Base-by-base conservation (phyloP, 2,113 vertebrate genomes). In the Osmerus eperlanus region DNA sequence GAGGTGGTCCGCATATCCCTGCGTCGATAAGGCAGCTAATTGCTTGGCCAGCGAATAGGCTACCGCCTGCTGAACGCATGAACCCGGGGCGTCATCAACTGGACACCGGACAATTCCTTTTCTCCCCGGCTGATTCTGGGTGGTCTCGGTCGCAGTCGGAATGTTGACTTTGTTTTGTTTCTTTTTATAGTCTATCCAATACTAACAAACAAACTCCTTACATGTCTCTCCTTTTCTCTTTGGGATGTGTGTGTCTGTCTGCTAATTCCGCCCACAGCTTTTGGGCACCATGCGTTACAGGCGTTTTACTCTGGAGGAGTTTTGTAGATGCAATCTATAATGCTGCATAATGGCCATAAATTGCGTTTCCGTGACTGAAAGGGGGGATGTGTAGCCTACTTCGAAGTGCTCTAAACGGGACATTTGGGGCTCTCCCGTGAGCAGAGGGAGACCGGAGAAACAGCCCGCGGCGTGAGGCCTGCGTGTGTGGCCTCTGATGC, bases 351-450 rank as follows among this genome's bases (percentile, higher is more conserved):
- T 95, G 81, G 92, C 89, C 88, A 90, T 90, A 93, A 94, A 95
- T 95, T 94, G 91, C 88, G 81, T 93, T 95, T 95, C 94, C 94
- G 90, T 93, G 92, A 94, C 93, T 92, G 92, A 90, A 92, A 88
- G 87, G 89, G 92, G 91, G 89, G 88, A 87, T 90, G 87, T 92
- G 90, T 86, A 85, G 41, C 41, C 41, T 47, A 47, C 94, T 94
- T 93, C 92, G 91, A 93, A 93, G 85, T 86, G 87, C 76, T 90
- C 87, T 84, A 90, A 93, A 90, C 86, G 86, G 92, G 90, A 85
- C 90, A 89, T 93, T 90, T 78, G 88, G 92, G 88, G 88, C 89
- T 89, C 91, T 93, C 91, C 92, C 89, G 89, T 91, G 92, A 90
- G 86, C 80, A 13, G 83, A 88, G 86, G 83, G 88, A 90, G 91